Evolutionary conservation across 2,888 invertebrate genomes (phyloP).

Genomic region (Gymnosoma rotundatum): DNA sequence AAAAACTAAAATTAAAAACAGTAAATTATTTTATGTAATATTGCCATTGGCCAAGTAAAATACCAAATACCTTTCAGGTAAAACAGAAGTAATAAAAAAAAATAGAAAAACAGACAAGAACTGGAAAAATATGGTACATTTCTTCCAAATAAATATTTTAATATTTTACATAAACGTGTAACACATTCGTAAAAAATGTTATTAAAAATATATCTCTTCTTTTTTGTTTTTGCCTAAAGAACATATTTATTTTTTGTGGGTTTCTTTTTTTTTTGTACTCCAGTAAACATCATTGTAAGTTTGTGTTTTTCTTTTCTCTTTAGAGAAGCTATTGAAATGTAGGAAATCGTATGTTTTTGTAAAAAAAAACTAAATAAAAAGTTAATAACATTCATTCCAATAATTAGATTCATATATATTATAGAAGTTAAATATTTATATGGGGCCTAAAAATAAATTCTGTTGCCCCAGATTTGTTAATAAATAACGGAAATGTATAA

Average conservation of each 20-base stretch:
- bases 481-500: too few species aligned
- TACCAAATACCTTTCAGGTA: constrained; percentile 11
- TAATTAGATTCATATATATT: too few species aligned
- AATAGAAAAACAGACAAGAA: background rate
- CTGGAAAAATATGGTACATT: background rate
- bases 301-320: too few species aligned
- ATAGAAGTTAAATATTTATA: too few species aligned
- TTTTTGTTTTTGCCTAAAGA: too few species aligned
- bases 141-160: constrained; percentile 4
- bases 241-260: too few species aligned
- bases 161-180: constrained; percentile 26
- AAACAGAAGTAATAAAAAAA: constrained; percentile 16
- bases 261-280: too few species aligned
- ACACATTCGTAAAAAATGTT: constrained; percentile 2
- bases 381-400: too few species aligned
- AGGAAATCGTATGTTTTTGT: too few species aligned
- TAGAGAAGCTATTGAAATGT: background rate
- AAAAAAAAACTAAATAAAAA: background rate
- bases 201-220: too few species aligned
- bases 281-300: too few species aligned
- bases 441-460: too few species aligned
- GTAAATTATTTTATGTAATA: constrained; percentile 40
- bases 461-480: background rate
- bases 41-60: constrained; percentile 46
- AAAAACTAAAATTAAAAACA: constrained; percentile 2